Evolutionary conservation across 2,888 invertebrate genomes (phyloP), one percentile per base, ranked within the genome.

Genomic region (Brenthis hecate): DNA sequence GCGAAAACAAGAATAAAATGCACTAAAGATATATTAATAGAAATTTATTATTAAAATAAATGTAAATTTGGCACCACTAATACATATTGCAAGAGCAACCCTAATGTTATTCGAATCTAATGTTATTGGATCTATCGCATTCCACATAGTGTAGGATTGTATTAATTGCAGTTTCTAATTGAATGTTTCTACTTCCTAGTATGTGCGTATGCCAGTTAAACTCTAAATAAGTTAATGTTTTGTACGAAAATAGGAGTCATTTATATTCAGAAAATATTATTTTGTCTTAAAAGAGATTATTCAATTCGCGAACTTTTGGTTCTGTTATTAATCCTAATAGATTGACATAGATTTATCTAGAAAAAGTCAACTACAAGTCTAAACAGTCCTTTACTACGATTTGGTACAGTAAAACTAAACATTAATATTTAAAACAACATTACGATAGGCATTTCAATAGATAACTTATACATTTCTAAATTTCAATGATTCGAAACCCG

Each of bases 201-300:
- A 85, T 90, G 89, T 92, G 88, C 91, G 90, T 89, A 84, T 87
- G 85, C 85, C 85, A 84, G 85, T 86, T 86, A 85, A 79, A 86
- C 77, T 80, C 86, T 89, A 89, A 85, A 78, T 84, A 86, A 88
- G 83, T 88, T 88, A 83, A 85, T 82, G 80, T 80, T 75, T 82
- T 85, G 89, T 92, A 92, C 87, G 92, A 91, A 92, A 92, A 92
- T 91, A 92, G 88, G 88, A 86, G 87, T 89, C 76, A 84, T 86
- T 89, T 87, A 80, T 86, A 81, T 85, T 90, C 84, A 87, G 89
- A 92, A 92, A 92, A 92, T 91, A 91, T 82, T 81, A 76, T 80
- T 79, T 81, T 76, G 81, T 85, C 78, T 86, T 86, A 82, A 81
- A 80, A 85, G 81, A 85, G 83, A 84, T 77, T 77, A 85, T 74